Percentiles rank a stretch among this genome's conserved stretches.
These are phyloP conservation scores for Caenorhabditis japonica DNA, from an alignment of 2,888 invertebrate species.

Conservation along the genomic window DNA sequence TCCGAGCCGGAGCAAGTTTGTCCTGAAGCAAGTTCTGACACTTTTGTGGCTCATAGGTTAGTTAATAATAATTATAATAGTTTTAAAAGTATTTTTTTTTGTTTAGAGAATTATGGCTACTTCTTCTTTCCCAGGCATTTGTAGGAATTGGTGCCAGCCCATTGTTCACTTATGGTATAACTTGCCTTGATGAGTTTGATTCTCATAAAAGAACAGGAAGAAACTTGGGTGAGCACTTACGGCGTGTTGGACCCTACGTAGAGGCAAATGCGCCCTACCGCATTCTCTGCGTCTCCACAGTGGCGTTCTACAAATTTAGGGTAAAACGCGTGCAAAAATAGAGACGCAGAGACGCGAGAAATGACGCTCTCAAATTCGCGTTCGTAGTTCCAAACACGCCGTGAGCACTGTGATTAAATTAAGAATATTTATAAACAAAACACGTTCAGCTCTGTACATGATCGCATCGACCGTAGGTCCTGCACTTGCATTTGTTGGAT, in stretches of 20 bases:
- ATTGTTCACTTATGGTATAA: slow-evolving; percentile 66
- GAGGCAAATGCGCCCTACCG: too few relatives aligned
- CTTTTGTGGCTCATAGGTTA: slow-evolving; percentile 25
- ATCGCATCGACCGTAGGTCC: slow-evolving; percentile 87
- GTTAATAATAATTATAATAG: too few relatives aligned
- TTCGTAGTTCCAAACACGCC: too few relatives aligned
- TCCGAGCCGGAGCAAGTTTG: slow-evolving; percentile 23
- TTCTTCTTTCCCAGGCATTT: slow-evolving; percentile 61
- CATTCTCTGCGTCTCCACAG: too few relatives aligned
- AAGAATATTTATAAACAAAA: not conserved
- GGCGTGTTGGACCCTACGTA: too few relatives aligned
- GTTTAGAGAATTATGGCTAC: slow-evolving; percentile 52
- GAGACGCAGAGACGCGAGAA: too few relatives aligned
- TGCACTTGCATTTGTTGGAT: slow-evolving; percentile 87
- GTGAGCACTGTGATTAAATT: too few relatives aligned
- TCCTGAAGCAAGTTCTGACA: slow-evolving; percentile 5
- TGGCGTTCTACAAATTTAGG: too few relatives aligned
- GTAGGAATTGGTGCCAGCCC: slow-evolving; percentile 65
- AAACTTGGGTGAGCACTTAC: slow-evolving; percentile 54
- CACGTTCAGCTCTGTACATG: slow-evolving; percentile 84
- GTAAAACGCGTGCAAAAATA: too few relatives aligned
- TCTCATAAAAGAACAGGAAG: slow-evolving; percentile 60
- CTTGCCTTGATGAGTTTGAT: slow-evolving; percentile 66
- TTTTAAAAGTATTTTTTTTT: too few relatives aligned
- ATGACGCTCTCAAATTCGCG: too few relatives aligned